Evolutionary conservation across 2,888 invertebrate genomes (phyloP).

Genomic region (Cinara cedri): DNA sequence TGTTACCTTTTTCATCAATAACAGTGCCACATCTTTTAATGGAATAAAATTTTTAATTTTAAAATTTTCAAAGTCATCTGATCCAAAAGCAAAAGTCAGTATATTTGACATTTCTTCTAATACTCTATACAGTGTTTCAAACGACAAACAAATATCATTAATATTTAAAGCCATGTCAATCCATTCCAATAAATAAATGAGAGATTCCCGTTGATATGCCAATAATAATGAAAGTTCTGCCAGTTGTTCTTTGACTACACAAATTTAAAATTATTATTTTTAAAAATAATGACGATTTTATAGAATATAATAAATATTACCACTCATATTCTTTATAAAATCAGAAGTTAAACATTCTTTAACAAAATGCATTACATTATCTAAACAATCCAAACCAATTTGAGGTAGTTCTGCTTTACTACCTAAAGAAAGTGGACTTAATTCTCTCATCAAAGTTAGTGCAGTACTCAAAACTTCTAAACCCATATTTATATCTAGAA

Average conservation of each 20-base stretch:
- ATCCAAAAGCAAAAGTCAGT: conserved; percentile 51
- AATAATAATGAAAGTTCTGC: conserved; percentile 68
- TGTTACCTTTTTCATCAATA: conserved; percentile 66
- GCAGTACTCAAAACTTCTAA: conserved; percentile 69
- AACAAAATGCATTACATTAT: conserved; percentile 68
- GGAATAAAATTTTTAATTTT: conserved; percentile 60
- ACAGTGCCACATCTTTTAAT: conserved; percentile 67
- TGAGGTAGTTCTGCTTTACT: conserved; percentile 68
- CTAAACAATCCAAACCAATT: conserved; percentile 66
- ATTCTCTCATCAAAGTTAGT: conserved; percentile 66
- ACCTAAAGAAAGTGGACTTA: conserved; percentile 69
- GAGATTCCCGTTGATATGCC: conserved; percentile 69
- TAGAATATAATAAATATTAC: conserved; percentile 15
- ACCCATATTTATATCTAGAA: conserved; percentile 65
- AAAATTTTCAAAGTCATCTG: conserved; percentile 56
- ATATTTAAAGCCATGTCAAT: conserved; percentile 68
- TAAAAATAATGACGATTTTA: conserved; percentile 6
- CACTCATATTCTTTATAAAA: conserved; percentile 40
- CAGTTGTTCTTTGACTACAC: conserved; percentile 63
- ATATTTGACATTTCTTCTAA: conserved; percentile 56
- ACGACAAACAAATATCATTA: conserved; percentile 56
- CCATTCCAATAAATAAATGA: conserved; percentile 70
- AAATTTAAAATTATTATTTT: conserved; percentile 11
- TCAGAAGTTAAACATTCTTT: conserved; percentile 56
- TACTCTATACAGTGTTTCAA: conserved; percentile 51